These are phyloP conservation scores for Actinernus sp. DNA, from an alignment of 92 coral and sea anemone species.

Conservation along the genomic window DNA sequence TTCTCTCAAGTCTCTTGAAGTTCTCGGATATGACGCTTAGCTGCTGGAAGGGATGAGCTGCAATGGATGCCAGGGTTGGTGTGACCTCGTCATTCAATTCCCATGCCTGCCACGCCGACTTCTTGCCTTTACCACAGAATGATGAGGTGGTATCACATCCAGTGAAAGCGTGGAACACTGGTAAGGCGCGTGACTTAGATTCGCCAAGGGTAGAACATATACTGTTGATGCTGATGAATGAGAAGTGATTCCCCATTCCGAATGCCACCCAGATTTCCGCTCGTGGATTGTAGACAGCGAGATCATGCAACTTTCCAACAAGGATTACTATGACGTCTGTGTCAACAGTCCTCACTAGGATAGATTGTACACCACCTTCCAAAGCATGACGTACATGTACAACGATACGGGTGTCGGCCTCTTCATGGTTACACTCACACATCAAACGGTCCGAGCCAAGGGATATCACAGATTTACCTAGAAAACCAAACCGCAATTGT, in stretches of 20 bases:
- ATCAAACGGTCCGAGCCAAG: conserved; percentile 8
- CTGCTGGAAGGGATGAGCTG: conserved; percentile 37
- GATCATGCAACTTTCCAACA: conserved; percentile 64
- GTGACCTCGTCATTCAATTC: conserved; percentile 10
- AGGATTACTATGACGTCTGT: conserved; percentile 53
- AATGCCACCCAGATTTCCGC: conserved; percentile 63
- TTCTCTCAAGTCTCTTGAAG: conserved; percentile 31
- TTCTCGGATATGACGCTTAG: conserved; percentile 22
- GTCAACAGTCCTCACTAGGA: conserved; percentile 21
- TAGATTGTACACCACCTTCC: conserved; percentile 31
- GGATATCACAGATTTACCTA: conserved; percentile 21
- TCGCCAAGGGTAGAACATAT: conserved; percentile 53
- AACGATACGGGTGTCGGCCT: too few species aligned
- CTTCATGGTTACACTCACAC: conserved; percentile 50
- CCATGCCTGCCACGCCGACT: conserved; percentile 57
- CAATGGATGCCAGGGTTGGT: conserved; percentile 35
- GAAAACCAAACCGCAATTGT: neutral
- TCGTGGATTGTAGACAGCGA: conserved; percentile 28
- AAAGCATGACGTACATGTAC: conserved; percentile 54
- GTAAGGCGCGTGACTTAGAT: conserved; percentile 34
- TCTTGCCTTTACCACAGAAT: conserved; percentile 49
- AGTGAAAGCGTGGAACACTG: conserved; percentile 62
- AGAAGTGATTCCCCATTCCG: conserved; percentile 61
- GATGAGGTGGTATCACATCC: conserved; percentile 58
- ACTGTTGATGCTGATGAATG: conserved; percentile 38